phyloP scores from a whole-genome alignment of 2,797 vertebrate species.

The Cynodonichthys magdalenae region DNA sequence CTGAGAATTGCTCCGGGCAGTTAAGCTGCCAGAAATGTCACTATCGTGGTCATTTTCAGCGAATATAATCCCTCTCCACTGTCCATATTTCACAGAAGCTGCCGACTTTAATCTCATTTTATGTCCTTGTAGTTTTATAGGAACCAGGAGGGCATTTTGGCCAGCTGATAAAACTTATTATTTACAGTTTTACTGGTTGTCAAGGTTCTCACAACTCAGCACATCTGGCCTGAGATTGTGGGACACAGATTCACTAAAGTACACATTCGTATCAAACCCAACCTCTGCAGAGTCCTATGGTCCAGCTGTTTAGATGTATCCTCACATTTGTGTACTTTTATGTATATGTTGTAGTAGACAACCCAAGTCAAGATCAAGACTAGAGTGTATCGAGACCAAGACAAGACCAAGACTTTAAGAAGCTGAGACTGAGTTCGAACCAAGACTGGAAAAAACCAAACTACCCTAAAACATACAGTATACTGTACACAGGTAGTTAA shows the following conservation, averaged over 20 bases:
- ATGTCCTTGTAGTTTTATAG: not conserved
- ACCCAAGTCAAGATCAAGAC: too few relatives aligned
- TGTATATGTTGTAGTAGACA: too few relatives aligned
- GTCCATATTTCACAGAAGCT: conserved; percentile 11
- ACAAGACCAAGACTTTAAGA: too few relatives aligned
- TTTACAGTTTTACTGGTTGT: not conserved
- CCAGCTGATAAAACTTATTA: not conserved
- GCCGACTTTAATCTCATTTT: conserved; percentile 9
- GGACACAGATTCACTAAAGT: not conserved
- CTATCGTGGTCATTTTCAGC: conserved; percentile 31
- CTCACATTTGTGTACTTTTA: not conserved
- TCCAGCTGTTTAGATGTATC: not conserved
- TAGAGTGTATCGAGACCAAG: too few relatives aligned
- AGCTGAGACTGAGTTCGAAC: too few relatives aligned
- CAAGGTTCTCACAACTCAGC: not conserved
- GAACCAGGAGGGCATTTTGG: not conserved
- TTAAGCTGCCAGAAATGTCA: conserved; percentile 35
- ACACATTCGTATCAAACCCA: not conserved
- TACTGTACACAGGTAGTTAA: too few relatives aligned
- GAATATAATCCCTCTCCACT: conserved; percentile 21
- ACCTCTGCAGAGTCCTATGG: not conserved
- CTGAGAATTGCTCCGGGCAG: conserved; percentile 32
- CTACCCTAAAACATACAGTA: too few relatives aligned
- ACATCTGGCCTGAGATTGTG: not conserved
- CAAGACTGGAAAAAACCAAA: too few relatives aligned